Conservation (phyloP, 2,888 invertebrate genomes). For the Liopterus haemorrhoidalis region DNA sequence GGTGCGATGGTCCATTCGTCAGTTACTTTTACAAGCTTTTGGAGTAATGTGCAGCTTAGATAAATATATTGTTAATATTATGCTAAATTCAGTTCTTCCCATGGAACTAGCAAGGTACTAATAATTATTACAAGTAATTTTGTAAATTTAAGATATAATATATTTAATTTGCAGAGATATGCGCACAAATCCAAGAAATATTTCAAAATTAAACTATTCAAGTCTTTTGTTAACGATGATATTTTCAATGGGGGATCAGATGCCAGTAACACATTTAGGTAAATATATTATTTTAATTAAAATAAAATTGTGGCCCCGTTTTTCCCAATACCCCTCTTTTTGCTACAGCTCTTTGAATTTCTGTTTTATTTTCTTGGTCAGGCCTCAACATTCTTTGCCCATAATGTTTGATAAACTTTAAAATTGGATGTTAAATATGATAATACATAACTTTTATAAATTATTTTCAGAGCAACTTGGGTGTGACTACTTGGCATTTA, state of each 20-base stretch:
- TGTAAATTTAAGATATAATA: conserved; percentile 9
- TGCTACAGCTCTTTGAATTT: too few relatives aligned
- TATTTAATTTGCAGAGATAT: conserved; percentile 55
- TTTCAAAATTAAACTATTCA: conserved; percentile 75
- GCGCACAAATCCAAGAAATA: conserved; percentile 70
- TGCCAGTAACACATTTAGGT: conserved; percentile 88
- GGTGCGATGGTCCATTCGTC: conserved; percentile 77
- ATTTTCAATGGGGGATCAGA: conserved; percentile 82
- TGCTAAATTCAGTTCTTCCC: conserved; percentile 82
- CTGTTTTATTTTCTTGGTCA: too few relatives aligned
- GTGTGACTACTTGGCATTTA: conserved; percentile 69
- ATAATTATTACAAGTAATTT: conserved; percentile 10
- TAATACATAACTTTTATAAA: conserved; percentile 2
- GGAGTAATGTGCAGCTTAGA: conserved; percentile 83
- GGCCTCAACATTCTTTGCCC: too few relatives aligned
- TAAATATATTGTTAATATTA: conserved; percentile 70
- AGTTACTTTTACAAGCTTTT: conserved; percentile 76
- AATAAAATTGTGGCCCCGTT: conserved; percentile 1
- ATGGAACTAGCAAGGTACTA: conserved; percentile 77
- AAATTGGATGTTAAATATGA: neutral
- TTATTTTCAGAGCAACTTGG: conserved; percentile 70
- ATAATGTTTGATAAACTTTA: neutral
- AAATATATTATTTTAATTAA: conserved; percentile 34
- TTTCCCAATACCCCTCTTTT: too few relatives aligned
- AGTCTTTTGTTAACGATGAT: conserved; percentile 80